These are phyloP conservation scores for Melanocharis versteri DNA, from an alignment of 2,113 vertebrate species.

Conservation along the genomic window DNA sequence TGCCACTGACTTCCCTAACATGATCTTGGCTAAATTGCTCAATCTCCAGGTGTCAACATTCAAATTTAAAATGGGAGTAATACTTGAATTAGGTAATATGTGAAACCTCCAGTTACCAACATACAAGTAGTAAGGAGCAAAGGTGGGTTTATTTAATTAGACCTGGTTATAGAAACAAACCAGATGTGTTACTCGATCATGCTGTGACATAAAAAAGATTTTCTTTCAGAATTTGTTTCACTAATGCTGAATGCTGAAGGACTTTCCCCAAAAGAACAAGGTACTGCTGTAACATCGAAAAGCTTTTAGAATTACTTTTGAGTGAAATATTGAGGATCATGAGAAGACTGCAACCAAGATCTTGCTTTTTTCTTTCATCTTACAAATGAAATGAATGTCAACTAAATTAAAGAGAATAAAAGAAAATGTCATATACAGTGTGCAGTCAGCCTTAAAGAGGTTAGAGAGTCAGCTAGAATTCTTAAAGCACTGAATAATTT, in stretches of 20 bases:
- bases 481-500: conserved; percentile 21
- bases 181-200: not conserved
- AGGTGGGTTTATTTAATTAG: not conserved
- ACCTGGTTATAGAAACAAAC: not conserved
- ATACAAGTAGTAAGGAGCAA: not conserved
- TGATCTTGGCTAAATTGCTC: not conserved
- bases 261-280: not conserved
- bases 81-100: accelerated
- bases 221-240: not conserved
- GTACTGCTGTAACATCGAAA: not conserved
- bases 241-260: not conserved
- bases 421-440: conserved; percentile 5
- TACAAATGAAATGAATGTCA: conserved; percentile 41
- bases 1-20: not conserved
- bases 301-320: not conserved
- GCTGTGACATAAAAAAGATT: not conserved
- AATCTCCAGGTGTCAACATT: not conserved
- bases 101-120: not conserved
- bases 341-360: not conserved
- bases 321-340: conserved; percentile 28
- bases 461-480: conserved; percentile 4
- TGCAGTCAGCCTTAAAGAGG: conserved; percentile 20
- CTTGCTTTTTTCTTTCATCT: conserved; percentile 12
- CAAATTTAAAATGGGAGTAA: not conserved
- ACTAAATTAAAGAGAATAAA: conserved; percentile 46